Conservation (phyloP, 2,888 invertebrate species). For the Volucella zonaria region DNA sequence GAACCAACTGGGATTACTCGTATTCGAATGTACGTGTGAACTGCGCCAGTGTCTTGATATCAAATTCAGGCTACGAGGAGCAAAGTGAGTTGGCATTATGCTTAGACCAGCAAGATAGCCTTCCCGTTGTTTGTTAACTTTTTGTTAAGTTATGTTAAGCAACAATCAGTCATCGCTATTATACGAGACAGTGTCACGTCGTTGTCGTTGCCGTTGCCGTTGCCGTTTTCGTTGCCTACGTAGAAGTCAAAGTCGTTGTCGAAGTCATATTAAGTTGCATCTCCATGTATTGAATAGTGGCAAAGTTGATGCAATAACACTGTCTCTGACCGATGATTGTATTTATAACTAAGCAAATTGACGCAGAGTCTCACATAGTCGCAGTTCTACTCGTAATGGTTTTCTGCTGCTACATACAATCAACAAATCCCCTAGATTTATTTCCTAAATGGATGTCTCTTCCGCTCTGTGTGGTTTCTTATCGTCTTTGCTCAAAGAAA, state of each 20-base stretch:
- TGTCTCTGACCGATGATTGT: not conserved
- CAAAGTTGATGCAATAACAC: slow-evolving; percentile 1
- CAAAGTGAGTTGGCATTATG: slow-evolving; percentile 17
- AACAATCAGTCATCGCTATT: slow-evolving; percentile 53
- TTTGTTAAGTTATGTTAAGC: slow-evolving; percentile 61
- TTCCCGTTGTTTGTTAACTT: slow-evolving; percentile 56
- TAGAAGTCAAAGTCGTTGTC: slow-evolving; percentile 3
- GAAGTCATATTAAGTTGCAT: slow-evolving; percentile 66
- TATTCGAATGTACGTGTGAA: slow-evolving; percentile 30
- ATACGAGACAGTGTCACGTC: too few relatives aligned
- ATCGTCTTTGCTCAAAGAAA: slow-evolving; percentile 35
- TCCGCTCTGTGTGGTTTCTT: slow-evolving; percentile 48
- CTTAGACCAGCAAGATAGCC: slow-evolving; percentile 43
- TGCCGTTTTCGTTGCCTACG: too few relatives aligned
- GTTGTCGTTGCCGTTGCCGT: slow-evolving; percentile 52
- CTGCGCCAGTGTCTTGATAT: slow-evolving; percentile 43
- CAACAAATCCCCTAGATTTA: slow-evolving; percentile 19
- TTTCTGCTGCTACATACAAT: slow-evolving; percentile 23
- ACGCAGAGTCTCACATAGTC: not conserved
- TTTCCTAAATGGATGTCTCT: slow-evolving; percentile 47
- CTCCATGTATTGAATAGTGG: slow-evolving; percentile 14
- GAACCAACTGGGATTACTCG: slow-evolving; percentile 36
- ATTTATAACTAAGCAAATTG: too few relatives aligned
- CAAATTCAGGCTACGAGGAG: slow-evolving; percentile 48
- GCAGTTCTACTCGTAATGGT: slow-evolving; percentile 2